Evolutionary conservation across 1,140 invertebrate species (phyloP).

Genomic region (Orchestia grillus): DNA sequence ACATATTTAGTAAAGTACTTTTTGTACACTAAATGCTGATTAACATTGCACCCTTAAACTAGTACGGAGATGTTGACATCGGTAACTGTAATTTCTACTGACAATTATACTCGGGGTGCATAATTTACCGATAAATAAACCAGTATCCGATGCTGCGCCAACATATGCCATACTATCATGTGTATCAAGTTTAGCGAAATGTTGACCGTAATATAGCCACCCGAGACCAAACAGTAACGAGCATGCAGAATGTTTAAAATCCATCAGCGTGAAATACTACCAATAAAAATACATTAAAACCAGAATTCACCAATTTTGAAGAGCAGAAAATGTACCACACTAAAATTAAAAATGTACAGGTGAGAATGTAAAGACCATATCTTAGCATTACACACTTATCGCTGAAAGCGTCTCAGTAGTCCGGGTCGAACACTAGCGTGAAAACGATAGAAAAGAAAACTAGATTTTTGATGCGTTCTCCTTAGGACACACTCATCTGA

Average conservation of each 20-base stretch:
- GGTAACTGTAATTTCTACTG: not conserved
- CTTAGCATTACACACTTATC: not conserved
- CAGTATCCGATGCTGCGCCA: not conserved
- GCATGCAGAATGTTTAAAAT: not conserved
- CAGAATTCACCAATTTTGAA: not conserved
- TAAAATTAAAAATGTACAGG: not conserved
- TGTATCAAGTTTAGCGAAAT: not conserved
- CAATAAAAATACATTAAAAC: not conserved
- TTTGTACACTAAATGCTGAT: not conserved
- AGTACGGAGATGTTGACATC: not conserved
- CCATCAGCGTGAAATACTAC: not conserved
- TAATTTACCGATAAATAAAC: not conserved
- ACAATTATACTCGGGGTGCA: not conserved
- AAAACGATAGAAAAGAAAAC: not conserved
- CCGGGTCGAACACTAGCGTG: too few species aligned
- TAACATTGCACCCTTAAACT: not conserved
- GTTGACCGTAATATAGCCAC: not conserved
- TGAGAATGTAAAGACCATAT: not conserved
- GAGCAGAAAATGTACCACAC: not conserved
- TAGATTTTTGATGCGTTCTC: not conserved
- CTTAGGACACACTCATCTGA: not conserved
- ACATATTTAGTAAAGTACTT: not conserved
- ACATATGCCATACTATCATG: not conserved
- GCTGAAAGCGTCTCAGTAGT: not conserved
- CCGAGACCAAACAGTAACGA: not conserved